These are phyloP conservation scores for Abscondita cerata DNA, from an alignment of 2,888 invertebrate genomes.

Conservation along the genomic window DNA sequence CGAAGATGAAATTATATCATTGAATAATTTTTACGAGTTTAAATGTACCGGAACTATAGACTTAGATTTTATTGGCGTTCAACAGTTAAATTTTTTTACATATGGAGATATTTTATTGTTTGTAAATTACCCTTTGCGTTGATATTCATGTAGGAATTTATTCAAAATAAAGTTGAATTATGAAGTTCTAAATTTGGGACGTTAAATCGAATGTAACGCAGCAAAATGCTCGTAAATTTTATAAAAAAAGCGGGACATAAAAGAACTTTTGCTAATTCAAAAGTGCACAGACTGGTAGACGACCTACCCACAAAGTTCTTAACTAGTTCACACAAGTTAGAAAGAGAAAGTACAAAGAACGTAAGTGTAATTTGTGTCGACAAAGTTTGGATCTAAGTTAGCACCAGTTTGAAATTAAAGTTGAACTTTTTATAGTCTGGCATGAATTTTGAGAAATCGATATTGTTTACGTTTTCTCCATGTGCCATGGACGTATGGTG, in stretches of 20 bases:
- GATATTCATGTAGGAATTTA: neutral
- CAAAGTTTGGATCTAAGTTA: conserved; percentile 58
- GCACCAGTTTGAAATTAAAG: conserved; percentile 57
- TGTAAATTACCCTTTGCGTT: no score
- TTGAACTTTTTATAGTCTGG: conserved; percentile 57
- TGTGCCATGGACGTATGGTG: conserved; percentile 25
- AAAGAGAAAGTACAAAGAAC: conserved; percentile 59
- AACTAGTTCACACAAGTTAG: conserved; percentile 58
- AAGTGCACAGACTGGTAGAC: conserved; percentile 49
- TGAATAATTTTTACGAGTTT: no score
- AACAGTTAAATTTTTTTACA: no score
- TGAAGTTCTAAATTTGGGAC: conserved; percentile 25
- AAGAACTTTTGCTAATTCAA: conserved; percentile 55
- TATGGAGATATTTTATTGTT: no score
- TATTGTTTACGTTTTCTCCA: conserved; percentile 55
- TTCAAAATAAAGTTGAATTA: conserved; percentile 23
- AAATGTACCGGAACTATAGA: no score
- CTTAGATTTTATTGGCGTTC: no score
- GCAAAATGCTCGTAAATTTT: conserved; percentile 30
- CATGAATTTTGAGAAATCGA: conserved; percentile 59
- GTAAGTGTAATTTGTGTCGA: conserved; percentile 59
- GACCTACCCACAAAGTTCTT: conserved; percentile 58
- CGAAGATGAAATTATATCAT: no score
- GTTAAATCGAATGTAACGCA: conserved; percentile 24
- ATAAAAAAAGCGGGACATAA: conserved; percentile 32